These are phyloP conservation scores for Cephonodes hylas DNA, from an alignment of 2,888 invertebrate species.

Conservation along the genomic window DNA sequence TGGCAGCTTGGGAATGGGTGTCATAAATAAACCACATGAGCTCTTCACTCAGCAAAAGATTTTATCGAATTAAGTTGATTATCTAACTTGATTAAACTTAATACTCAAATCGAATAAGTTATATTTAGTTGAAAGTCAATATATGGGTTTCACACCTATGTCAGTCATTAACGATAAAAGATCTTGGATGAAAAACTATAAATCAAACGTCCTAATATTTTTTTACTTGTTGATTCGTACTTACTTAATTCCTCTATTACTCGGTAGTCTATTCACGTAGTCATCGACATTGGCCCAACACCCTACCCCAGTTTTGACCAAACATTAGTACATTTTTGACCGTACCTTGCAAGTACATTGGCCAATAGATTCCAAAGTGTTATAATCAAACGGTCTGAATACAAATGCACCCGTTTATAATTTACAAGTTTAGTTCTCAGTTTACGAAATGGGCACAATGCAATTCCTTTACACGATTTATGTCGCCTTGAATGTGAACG, in stretches of 20 bases:
- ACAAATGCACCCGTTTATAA: constrained; percentile 33
- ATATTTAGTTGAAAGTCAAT: no score
- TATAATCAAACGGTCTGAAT: constrained; percentile 22
- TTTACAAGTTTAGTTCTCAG: constrained; percentile 29
- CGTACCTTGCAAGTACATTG: constrained; percentile 8
- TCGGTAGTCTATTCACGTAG: not conserved
- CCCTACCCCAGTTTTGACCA: not conserved
- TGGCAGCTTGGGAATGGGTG: no score
- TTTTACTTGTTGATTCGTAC: not conserved
- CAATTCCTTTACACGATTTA: constrained; percentile 15
- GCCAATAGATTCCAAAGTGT: constrained; percentile 15
- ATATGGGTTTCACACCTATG: no score
- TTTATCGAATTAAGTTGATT: no score
- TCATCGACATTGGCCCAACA: not conserved
- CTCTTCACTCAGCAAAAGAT: no score
- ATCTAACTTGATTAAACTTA: no score
- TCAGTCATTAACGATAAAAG: no score
- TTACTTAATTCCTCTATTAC: not conserved
- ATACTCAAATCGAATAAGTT: no score
- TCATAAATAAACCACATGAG: no score
- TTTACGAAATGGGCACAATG: constrained; percentile 31
- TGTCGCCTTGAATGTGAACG: constrained; percentile 16
- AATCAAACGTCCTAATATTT: no score
- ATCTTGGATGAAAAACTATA: no score
- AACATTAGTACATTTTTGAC: not conserved